Percentiles rank a stretch among this genome's conserved stretches.
These are phyloP conservation scores for Lepidochitona cinerea DNA, from an alignment of 2,888 invertebrate genomes.

Conservation along the genomic window DNA sequence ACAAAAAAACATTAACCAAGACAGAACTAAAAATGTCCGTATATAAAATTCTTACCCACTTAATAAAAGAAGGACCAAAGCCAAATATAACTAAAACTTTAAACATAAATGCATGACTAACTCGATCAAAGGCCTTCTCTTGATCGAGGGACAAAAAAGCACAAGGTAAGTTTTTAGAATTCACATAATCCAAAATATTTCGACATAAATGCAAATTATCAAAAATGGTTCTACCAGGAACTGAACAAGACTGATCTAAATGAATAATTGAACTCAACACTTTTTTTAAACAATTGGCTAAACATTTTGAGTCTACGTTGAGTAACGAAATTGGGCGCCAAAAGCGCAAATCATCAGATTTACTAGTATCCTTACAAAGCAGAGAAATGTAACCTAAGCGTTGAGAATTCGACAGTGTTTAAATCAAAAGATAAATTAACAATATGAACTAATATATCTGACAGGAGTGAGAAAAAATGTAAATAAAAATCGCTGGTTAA, in stretches of 20 bases:
- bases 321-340: slow-evolving; percentile 20
- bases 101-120: slow-evolving; percentile 12
- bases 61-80: slow-evolving; percentile 9
- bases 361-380: background rate
- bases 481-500: too few relatives aligned
- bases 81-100: background rate
- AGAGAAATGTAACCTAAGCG: background rate
- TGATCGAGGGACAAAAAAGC: slow-evolving; percentile 13
- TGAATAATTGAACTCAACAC: slow-evolving; percentile 14
- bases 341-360: background rate
- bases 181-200: slow-evolving; percentile 18
- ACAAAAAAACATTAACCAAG: slow-evolving; percentile 10
- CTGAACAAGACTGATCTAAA: slow-evolving; percentile 15
- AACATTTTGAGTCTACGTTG: slow-evolving; percentile 9
- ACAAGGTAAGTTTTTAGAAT: background rate
- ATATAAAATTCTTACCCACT: slow-evolving; percentile 7
- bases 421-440: background rate
- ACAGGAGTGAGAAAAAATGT: background rate
- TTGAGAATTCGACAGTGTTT: background rate
- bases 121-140: slow-evolving; percentile 22
- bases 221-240: slow-evolving; percentile 13
- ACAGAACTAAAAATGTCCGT: background rate
- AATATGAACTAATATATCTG: background rate
- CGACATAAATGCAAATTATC: slow-evolving; percentile 14
- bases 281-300: slow-evolving; percentile 13